These are phyloP conservation scores for Frankliniella fusca DNA, from an alignment of 2,888 invertebrate species.

Conservation along the genomic window DNA sequence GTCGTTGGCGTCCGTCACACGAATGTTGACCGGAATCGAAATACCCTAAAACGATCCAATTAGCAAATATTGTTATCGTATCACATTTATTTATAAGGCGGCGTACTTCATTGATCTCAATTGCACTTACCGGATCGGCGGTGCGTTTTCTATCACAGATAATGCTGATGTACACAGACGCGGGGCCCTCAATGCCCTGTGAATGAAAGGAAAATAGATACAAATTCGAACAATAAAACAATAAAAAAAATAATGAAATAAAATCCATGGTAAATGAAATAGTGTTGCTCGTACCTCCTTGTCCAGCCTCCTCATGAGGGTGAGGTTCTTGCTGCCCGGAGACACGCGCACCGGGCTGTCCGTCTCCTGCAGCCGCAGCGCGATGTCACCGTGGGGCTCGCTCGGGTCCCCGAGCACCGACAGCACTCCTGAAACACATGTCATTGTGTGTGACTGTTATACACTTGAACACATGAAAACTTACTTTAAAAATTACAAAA, in stretches of 20 bases:
- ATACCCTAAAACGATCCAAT: conserved; percentile 58
- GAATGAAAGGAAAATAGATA: conserved; percentile 30
- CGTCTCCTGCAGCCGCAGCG: conserved; percentile 70
- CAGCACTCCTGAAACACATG: conserved; percentile 61
- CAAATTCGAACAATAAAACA: background rate
- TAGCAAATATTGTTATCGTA: too few species aligned
- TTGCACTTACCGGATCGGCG: conserved; percentile 63
- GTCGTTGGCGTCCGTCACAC: conserved; percentile 88
- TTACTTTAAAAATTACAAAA: too few species aligned
- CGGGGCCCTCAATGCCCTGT: conserved; percentile 69
- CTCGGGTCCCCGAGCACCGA: conserved; percentile 78
- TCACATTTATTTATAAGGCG: too few species aligned
- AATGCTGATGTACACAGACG: conserved; percentile 80
- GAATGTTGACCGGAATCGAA: conserved; percentile 73
- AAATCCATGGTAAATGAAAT: background rate
- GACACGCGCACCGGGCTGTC: conserved; percentile 75
- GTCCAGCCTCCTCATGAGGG: conserved; percentile 71
- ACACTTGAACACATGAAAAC: too few species aligned
- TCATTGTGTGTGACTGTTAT: too few species aligned
- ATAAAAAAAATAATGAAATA: background rate
- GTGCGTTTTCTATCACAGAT: conserved; percentile 77
- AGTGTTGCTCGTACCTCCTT: conserved; percentile 57
- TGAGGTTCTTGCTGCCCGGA: conserved; percentile 73
- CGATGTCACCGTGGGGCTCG: conserved; percentile 67
- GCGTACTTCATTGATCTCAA: too few species aligned